These are phyloP conservation scores for Erpornis zantholeuca DNA, from an alignment of 2,113 vertebrate genomes.

Conservation along the genomic window DNA sequence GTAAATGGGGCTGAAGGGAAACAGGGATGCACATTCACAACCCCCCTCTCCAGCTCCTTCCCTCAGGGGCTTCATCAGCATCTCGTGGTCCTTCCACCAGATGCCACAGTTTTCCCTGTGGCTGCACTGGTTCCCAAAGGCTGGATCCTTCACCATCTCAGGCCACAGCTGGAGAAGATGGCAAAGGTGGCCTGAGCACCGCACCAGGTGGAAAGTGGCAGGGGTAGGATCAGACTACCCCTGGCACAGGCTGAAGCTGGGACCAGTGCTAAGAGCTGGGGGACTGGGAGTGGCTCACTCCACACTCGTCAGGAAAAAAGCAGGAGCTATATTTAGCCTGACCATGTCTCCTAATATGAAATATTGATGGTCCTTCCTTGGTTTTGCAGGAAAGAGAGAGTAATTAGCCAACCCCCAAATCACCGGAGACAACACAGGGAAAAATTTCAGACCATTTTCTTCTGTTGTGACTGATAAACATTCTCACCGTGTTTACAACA, in stretches of 20 bases:
- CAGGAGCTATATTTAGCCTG: neutral
- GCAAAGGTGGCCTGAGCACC: neutral
- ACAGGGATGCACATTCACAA: neutral
- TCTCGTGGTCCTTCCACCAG: neutral
- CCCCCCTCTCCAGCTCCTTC: neutral
- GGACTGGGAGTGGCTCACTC: rapidly evolving
- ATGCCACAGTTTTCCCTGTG: neutral
- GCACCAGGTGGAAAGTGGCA: neutral
- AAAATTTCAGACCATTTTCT: neutral
- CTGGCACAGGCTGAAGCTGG: rapidly evolving
- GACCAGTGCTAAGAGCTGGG: rapidly evolving
- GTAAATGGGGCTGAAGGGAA: neutral
- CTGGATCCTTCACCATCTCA: neutral
- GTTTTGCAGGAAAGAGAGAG: neutral
- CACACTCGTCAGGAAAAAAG: rapidly evolving
- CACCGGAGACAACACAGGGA: neutral
- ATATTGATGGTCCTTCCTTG: neutral
- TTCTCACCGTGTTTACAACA: neutral
- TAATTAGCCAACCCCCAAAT: neutral
- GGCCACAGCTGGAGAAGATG: neutral
- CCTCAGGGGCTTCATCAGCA: neutral
- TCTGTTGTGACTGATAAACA: neutral
- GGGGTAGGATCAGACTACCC: neutral
- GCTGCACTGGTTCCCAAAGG: neutral
- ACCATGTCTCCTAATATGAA: neutral